phyloP scores from a whole-genome alignment of 2,888 invertebrate genomes.

The Antheraea yamamai region DNA sequence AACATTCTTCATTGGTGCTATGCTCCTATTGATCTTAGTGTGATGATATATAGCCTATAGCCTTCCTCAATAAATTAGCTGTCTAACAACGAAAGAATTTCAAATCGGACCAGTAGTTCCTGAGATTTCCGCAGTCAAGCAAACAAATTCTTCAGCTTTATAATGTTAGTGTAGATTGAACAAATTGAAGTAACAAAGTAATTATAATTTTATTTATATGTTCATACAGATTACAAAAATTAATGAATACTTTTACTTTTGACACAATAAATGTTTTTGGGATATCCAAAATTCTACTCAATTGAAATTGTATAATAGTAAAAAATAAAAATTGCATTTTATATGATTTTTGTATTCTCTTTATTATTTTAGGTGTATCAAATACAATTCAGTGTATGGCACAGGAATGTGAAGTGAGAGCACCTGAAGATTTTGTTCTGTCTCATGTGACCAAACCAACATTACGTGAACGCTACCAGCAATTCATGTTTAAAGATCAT shows the following conservation, averaged over 20 bases:
- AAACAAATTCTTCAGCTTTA: too few species aligned
- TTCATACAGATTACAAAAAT: not conserved
- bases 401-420: constrained; percentile 94
- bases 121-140: too few species aligned
- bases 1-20: too few species aligned
- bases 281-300: too few species aligned
- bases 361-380: constrained; percentile 80
- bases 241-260: not conserved
- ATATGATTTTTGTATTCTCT: not conserved
- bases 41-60: too few species aligned
- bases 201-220: not conserved
- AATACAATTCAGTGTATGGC: constrained; percentile 98
- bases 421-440: constrained; percentile 97
- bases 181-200: not conserved
- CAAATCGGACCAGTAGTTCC: too few species aligned
- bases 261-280: too few species aligned
- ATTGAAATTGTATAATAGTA: too few species aligned
- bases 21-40: too few species aligned
- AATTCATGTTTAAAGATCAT: constrained; percentile 97
- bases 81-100: too few species aligned
- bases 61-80: too few species aligned
- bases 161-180: not conserved
- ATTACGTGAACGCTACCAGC: constrained; percentile 95
- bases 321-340: not conserved
- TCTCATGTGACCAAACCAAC: constrained; percentile 91